A percentile compares a stretch with the other conserved stretches of the same genome.
Conservation (phyloP, 1,140 invertebrate species). For the Aleiodes sp. region DNA sequence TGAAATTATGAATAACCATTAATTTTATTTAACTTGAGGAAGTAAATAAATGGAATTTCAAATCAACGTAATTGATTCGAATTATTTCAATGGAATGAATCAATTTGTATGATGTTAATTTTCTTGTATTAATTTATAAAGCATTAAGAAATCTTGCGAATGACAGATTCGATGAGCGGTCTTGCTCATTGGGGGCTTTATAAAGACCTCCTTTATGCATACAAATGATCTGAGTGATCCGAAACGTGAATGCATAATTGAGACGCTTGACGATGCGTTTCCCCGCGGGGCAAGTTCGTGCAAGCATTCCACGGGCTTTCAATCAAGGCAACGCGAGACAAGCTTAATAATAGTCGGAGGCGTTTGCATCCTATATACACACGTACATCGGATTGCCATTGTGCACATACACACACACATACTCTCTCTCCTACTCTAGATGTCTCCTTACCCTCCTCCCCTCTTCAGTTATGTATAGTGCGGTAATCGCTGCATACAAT, state of each 20-base stretch:
- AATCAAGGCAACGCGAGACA: constrained; percentile 9
- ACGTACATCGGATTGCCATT: not conserved
- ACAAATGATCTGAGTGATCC: not conserved
- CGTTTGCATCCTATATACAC: not conserved
- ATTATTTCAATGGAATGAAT: too few species aligned
- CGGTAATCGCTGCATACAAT: constrained; percentile 3
- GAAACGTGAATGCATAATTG: not conserved
- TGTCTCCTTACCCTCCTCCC: not conserved
- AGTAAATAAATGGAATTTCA: not conserved
- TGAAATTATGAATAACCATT: constrained; percentile 4
- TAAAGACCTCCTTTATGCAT: not conserved
- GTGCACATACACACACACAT: not conserved
- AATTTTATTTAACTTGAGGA: not conserved
- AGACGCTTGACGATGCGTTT: constrained; percentile 5
- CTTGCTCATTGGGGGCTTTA: not conserved
- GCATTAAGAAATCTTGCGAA: too few species aligned
- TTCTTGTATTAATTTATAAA: too few species aligned
- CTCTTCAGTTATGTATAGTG: not conserved
- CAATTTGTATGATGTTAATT: too few species aligned
- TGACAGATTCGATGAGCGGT: too few species aligned
- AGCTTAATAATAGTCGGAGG: constrained; percentile 19
- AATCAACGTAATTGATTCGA: constrained; percentile 3
- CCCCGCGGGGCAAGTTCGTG: not conserved
- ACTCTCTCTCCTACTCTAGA: not conserved
- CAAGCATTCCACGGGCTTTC: constrained; percentile 14